phyloP scores from a whole-genome alignment of 2,888 invertebrate species.

The Melangyna quadrimaculata region DNA sequence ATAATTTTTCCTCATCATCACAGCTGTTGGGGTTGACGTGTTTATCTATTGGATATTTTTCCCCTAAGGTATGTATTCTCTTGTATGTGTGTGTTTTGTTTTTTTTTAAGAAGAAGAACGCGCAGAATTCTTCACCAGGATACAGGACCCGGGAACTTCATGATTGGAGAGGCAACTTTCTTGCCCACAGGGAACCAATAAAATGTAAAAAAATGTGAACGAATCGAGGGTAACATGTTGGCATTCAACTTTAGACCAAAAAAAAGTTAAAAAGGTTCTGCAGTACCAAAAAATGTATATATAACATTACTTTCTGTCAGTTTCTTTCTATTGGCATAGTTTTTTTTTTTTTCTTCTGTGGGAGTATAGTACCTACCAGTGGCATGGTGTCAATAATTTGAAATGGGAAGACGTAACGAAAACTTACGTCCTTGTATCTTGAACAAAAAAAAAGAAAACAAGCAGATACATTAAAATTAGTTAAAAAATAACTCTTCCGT shows the following conservation, averaged over 20 bases:
- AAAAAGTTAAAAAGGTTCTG: not conserved
- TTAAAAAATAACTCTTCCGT: too few relatives aligned
- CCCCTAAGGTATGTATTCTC: not conserved
- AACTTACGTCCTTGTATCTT: too few relatives aligned
- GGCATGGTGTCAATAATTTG: too few relatives aligned
- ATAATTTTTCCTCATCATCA: not conserved
- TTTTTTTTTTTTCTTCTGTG: not conserved
- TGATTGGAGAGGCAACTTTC: not conserved
- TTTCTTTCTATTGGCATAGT: not conserved
- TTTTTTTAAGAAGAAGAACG: not conserved
- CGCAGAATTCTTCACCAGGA: not conserved
- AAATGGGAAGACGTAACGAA: too few relatives aligned
- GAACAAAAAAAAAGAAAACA: too few relatives aligned
- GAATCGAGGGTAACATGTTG: not conserved
- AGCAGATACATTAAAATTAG: too few relatives aligned
- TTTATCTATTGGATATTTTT: not conserved
- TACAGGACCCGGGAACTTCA: not conserved
- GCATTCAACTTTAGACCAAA: not conserved
- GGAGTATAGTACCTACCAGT: too few relatives aligned
- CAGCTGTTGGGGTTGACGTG: constrained; percentile 2
- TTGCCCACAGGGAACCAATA: not conserved
- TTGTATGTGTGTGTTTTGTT: not conserved
- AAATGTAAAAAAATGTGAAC: not conserved
- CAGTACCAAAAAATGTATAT: not conserved
- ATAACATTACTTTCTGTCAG: not conserved